These are phyloP conservation scores for Lasaia peninsularis DNA, from an alignment of 1,140 invertebrate genomes.

Conservation along the genomic window DNA sequence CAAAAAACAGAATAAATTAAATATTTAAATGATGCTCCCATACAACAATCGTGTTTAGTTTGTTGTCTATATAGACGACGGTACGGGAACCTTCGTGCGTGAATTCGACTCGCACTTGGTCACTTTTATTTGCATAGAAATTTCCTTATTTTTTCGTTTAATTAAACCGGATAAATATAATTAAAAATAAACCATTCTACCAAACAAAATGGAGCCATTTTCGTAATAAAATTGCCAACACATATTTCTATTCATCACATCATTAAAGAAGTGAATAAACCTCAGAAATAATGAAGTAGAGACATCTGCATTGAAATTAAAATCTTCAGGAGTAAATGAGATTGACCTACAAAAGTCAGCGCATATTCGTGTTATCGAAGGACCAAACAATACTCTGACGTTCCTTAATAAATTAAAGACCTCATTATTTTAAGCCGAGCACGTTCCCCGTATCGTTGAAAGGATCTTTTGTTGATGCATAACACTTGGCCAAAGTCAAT, in stretches of 20 bases:
- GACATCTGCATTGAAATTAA: background rate
- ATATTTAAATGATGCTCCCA: too few species aligned
- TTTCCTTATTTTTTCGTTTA: too few species aligned
- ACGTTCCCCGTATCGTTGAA: slow-evolving; percentile 55
- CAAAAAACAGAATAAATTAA: too few species aligned
- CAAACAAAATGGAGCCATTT: too few species aligned
- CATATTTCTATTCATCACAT: background rate
- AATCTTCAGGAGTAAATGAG: slow-evolving; percentile 12
- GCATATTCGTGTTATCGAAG: slow-evolving; percentile 19
- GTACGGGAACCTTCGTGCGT: too few species aligned
- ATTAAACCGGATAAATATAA: too few species aligned
- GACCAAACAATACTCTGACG: slow-evolving; percentile 32
- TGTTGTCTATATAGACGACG: too few species aligned
- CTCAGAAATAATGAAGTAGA: background rate
- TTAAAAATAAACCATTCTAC: too few species aligned
- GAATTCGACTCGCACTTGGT: too few species aligned
- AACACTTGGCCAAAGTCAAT: slow-evolving; percentile 68
- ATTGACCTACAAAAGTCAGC: slow-evolving; percentile 6
- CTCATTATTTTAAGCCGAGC: slow-evolving; percentile 64
- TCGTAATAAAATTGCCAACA: too few species aligned
- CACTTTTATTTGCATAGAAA: too few species aligned
- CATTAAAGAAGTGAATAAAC: background rate
- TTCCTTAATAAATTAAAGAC: slow-evolving; percentile 59
- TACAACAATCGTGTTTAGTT: too few species aligned
- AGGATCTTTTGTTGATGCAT: slow-evolving; percentile 63